Conservation (phyloP, 2,113 vertebrate species). For the Prinia subflava region DNA sequence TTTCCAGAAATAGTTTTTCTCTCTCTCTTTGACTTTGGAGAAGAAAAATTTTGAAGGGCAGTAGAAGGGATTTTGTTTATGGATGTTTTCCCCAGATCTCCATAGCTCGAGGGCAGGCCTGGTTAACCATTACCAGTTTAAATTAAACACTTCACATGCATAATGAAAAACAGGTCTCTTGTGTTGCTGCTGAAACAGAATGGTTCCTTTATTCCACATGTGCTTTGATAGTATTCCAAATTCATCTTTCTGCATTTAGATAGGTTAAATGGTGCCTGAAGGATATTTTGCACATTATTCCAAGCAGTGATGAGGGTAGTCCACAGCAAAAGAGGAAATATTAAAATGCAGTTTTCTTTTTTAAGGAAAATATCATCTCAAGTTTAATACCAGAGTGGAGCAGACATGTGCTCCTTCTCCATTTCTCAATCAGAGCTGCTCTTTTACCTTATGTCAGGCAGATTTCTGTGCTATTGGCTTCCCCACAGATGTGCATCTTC, state of each 20-base stretch:
- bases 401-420: not conserved
- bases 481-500: not conserved
- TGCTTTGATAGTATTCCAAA: constrained; percentile 45
- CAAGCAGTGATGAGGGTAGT: not conserved
- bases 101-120: not conserved
- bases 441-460: not conserved
- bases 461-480: not conserved
- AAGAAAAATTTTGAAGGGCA: not conserved
- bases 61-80: not conserved
- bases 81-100: not conserved
- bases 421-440: not conserved
- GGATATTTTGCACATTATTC: not conserved
- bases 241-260: constrained; percentile 2
- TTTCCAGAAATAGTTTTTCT: not conserved
- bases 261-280: not conserved
- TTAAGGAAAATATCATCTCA: not conserved
- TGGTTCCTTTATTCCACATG: not conserved
- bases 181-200: not conserved
- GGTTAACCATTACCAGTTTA: constrained; percentile 38
- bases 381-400: not conserved
- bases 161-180: constrained; percentile 19
- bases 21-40: not conserved
- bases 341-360: not conserved
- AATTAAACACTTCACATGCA: constrained; percentile 29
- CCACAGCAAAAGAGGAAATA: not conserved